A percentile compares a stretch with the other conserved stretches of the same genome.
phyloP scores from a whole-genome alignment of 2,113 vertebrate species.

The Lagenorhynchus albirostris region DNA sequence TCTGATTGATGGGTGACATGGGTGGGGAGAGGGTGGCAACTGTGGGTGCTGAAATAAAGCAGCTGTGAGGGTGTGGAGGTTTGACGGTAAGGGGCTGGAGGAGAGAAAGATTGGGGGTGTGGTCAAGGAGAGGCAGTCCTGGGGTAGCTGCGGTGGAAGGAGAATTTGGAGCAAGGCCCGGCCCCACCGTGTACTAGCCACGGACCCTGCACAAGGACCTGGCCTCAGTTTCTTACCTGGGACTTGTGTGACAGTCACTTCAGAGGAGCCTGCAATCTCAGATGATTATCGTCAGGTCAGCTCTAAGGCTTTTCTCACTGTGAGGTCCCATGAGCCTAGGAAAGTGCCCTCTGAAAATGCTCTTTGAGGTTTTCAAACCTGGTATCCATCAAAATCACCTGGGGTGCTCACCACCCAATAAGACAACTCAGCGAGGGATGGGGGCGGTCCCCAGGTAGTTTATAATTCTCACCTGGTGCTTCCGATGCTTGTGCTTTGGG shows the following conservation, averaged over 20 bases:
- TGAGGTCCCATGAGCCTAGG: neutral
- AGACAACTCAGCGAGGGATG: fast-evolving
- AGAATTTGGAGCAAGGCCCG: neutral
- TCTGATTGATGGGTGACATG: neutral
- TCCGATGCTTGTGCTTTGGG: neutral
- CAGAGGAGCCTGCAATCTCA: neutral
- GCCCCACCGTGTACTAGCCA: neutral
- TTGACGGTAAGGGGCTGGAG: neutral
- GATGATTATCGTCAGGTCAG: neutral
- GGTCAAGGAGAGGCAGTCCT: neutral
- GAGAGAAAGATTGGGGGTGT: neutral
- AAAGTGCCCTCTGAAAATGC: neutral
- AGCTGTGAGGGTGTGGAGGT: neutral
- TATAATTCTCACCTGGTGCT: neutral
- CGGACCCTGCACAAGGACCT: neutral
- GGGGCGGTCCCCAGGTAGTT: neutral
- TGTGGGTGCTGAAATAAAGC: neutral
- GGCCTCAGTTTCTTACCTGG: neutral
- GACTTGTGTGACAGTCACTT: neutral
- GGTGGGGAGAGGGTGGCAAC: neutral
- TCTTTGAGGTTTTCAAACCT: neutral
- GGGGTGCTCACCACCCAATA: neutral
- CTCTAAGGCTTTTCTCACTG: neutral
- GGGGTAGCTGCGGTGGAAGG: neutral
- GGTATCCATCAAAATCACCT: neutral